A percentile compares a stretch with the other conserved stretches of the same genome.
Conservation (phyloP, 2,113 vertebrate genomes). For the Pteronura brasiliensis region DNA sequence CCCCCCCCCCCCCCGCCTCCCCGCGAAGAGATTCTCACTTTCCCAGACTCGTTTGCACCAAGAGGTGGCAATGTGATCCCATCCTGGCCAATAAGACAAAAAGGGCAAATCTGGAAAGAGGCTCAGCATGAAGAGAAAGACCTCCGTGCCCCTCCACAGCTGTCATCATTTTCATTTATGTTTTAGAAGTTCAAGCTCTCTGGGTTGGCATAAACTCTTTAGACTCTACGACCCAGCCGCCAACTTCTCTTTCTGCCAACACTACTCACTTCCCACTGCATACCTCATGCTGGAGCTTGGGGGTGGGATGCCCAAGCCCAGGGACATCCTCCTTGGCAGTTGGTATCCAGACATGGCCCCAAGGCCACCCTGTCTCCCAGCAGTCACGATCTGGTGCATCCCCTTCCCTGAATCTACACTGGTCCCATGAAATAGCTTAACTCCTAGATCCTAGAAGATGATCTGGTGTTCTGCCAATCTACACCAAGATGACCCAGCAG, state of each 20-base stretch:
- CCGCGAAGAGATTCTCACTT: background rate
- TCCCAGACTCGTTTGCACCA: background rate
- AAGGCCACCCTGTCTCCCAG: background rate
- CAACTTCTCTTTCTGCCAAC: background rate
- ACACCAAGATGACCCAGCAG: background rate
- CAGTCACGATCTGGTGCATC: background rate
- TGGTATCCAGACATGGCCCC: background rate
- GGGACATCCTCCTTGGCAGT: background rate
- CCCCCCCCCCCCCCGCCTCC: too few species aligned
- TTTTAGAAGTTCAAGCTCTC: background rate
- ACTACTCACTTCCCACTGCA: too few species aligned
- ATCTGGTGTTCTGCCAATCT: background rate
- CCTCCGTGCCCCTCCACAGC: accelerated
- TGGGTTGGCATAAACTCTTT: background rate
- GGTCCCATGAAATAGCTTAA: background rate
- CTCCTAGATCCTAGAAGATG: background rate
- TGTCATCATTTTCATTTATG: background rate
- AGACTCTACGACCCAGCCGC: background rate
- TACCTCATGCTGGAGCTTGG: background rate
- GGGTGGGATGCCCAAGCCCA: background rate
- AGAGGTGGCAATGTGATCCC: background rate
- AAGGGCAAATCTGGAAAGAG: background rate
- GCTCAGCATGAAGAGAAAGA: background rate
- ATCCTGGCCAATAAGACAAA: background rate
- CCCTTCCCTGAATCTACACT: background rate